phyloP scores from a whole-genome alignment of 2,797 vertebrate species.

The Fratercula arctica region DNA sequence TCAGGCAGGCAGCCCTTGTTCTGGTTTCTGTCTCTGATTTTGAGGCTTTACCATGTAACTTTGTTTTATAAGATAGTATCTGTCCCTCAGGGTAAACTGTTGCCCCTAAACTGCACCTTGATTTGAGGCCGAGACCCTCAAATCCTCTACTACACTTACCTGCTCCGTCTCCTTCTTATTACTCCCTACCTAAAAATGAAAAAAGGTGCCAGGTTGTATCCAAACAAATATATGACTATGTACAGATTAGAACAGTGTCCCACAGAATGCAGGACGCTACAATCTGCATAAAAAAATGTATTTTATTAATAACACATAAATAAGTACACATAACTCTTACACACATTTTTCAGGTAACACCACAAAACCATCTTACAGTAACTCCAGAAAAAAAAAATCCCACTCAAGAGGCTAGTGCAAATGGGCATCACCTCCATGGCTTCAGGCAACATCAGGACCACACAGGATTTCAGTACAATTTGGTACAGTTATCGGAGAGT shows the following conservation, averaged over 20 bases:
- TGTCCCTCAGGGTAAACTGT: neutral
- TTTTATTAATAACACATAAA: conserved; percentile 53
- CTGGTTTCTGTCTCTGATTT: neutral
- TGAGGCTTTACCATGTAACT: neutral
- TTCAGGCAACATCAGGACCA: neutral
- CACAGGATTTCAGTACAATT: neutral
- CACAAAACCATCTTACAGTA: neutral
- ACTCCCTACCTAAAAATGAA: neutral
- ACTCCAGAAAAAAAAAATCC: neutral
- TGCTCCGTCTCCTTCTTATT: neutral
- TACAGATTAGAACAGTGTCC: neutral
- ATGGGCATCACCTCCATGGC: neutral
- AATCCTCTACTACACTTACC: accelerated
- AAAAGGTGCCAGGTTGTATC: neutral
- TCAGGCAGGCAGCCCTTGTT: accelerated
- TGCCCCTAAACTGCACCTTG: neutral
- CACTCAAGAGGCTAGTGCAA: accelerated
- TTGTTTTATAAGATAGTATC: neutral
- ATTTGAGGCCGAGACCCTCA: neutral
- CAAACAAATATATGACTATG: neutral
- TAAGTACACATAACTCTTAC: neutral
- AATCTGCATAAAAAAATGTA: neutral
- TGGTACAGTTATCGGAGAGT: neutral
- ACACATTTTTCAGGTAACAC: neutral
- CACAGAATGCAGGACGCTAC: neutral